Conservation (phyloP, 2,113 vertebrate genomes). For the Rhineura floridana region DNA sequence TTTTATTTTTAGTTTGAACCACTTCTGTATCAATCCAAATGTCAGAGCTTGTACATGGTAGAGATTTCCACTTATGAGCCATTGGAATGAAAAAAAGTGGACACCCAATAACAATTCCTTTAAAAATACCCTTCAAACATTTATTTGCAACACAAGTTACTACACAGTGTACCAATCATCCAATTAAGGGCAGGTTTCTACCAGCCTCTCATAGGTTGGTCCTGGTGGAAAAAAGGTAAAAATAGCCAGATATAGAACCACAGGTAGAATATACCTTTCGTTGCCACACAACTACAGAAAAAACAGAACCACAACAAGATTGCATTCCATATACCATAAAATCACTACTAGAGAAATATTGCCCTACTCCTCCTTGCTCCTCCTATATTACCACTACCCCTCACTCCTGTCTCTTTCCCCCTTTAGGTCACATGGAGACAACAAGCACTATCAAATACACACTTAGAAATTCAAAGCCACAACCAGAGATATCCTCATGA, state of each 20-base stretch:
- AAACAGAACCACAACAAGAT: slow-evolving; percentile 35
- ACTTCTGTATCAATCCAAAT: too few species aligned
- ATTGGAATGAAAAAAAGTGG: too few species aligned
- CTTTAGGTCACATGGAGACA: slow-evolving; percentile 28
- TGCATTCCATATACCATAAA: slow-evolving; percentile 15
- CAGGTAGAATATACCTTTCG: slow-evolving; percentile 30
- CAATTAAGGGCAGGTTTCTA: neutral
- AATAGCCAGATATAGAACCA: neutral
- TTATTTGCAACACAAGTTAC: neutral
- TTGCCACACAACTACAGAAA: neutral
- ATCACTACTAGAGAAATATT: neutral
- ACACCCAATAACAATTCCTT: too few species aligned
- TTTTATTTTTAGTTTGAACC: too few species aligned
- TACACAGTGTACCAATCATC: too few species aligned
- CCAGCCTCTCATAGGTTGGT: neutral
- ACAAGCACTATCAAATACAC: slow-evolving; percentile 32
- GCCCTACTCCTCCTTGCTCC: neutral
- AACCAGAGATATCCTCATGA: neutral
- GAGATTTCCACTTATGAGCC: too few species aligned
- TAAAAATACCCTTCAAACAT: too few species aligned
- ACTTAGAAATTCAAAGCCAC: slow-evolving; percentile 41
- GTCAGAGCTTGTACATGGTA: too few species aligned
- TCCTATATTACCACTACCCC: neutral
- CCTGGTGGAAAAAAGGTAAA: slow-evolving; percentile 10
- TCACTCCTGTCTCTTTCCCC: too few species aligned